Percentiles rank a stretch among this genome's conserved stretches.
Conservation (phyloP, 2,888 invertebrate species). For the Byasa hedistus region DNA sequence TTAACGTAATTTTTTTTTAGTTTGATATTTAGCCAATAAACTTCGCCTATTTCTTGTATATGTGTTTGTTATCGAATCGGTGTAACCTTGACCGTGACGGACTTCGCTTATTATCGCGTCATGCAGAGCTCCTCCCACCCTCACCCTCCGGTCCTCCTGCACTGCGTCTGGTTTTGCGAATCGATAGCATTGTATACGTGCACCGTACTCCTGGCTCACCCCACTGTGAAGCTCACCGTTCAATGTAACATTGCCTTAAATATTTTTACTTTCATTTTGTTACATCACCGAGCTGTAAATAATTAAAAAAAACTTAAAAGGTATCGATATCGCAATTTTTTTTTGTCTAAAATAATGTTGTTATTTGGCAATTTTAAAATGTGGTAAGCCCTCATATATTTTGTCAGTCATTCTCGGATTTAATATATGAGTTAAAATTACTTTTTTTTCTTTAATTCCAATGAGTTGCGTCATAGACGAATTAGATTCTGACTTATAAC, state of each 20-base stretch:
- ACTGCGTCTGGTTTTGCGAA: conserved; percentile 44
- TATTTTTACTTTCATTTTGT: neutral
- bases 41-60: conserved; percentile 2
- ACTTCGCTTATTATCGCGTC: conserved; percentile 49
- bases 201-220: conserved; percentile 17
- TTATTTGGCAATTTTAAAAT: no score
- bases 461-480: no score
- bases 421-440: no score
- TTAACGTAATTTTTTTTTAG: no score
- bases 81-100: conserved; percentile 64
- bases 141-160: conserved; percentile 35
- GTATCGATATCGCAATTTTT: no score
- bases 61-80: conserved; percentile 26
- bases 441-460: no score
- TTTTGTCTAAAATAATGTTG: no score
- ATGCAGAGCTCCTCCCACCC: conserved; percentile 44
- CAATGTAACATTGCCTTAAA: neutral
- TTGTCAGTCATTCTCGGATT: no score
- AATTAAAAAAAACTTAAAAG: no score
- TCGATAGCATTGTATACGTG: conserved; percentile 49
- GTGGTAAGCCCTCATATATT: no score
- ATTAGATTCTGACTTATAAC: no score
- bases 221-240: conserved; percentile 9
- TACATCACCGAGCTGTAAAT: neutral
- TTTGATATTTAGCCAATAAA: no score